Evolutionary conservation across 2,797 vertebrate genomes (phyloP).

Genomic region (Luscinia megarhynchos): DNA sequence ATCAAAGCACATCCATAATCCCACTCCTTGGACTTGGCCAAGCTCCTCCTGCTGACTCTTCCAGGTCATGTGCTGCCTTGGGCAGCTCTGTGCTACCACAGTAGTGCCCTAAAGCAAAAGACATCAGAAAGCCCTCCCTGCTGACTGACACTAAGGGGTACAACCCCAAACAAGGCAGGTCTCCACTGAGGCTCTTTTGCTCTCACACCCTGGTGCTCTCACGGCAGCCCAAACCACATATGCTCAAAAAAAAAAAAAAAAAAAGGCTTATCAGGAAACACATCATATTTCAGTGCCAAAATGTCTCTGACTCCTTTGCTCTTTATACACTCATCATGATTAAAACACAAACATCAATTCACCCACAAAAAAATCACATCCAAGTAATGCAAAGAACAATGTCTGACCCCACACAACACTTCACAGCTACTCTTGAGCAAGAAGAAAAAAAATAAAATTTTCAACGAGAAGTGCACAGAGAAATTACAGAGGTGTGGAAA

Average conservation of each 20-base stretch:
- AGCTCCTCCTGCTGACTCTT: background rate
- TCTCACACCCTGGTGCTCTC: background rate
- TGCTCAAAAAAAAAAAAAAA: fast-evolving
- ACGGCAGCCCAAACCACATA: background rate
- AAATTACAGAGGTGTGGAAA: background rate
- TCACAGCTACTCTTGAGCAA: background rate
- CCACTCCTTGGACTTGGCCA: background rate
- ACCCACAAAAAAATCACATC: background rate
- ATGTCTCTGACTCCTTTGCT: background rate
- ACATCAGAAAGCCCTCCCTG: background rate
- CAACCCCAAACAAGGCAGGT: background rate
- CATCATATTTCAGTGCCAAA: background rate
- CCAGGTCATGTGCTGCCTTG: fast-evolving
- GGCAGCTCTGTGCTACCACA: background rate
- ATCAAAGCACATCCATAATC: fast-evolving
- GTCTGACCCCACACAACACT: background rate
- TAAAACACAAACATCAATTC: background rate
- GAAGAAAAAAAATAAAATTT: background rate
- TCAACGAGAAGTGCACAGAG: background rate
- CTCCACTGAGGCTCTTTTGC: background rate
- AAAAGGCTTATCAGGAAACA: background rate
- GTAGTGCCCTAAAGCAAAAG: background rate
- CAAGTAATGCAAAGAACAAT: background rate
- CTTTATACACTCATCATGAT: background rate
- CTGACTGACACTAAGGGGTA: background rate